These are phyloP conservation scores for Limnephilus rhombicus DNA, from an alignment of 2,888 invertebrate genomes.

Conservation along the genomic window DNA sequence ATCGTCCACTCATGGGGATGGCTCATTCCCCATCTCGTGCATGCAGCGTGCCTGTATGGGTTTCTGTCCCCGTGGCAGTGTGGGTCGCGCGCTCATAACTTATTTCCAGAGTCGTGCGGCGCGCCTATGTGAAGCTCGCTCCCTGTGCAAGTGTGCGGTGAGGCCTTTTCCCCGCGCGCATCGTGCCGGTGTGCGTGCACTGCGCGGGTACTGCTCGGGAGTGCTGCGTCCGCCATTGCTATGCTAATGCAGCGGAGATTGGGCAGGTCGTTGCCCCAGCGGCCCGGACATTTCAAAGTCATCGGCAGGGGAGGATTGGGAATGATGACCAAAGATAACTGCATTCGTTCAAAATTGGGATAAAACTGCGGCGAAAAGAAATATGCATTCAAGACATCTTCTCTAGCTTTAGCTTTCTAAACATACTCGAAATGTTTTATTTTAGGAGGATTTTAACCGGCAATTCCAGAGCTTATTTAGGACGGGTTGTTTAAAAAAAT, in stretches of 20 bases:
- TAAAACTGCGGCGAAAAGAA: too few relatives aligned
- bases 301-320: conserved; percentile 72
- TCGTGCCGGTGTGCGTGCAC: conserved; percentile 28
- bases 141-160: conserved; percentile 37
- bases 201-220: conserved; percentile 43
- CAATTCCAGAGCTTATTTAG: too few relatives aligned
- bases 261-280: conserved; percentile 78
- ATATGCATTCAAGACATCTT: too few relatives aligned
- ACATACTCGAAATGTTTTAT: too few relatives aligned
- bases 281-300: conserved; percentile 77
- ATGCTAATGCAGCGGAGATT: conserved; percentile 79
- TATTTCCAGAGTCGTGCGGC: conserved; percentile 12
- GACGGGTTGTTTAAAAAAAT: too few relatives aligned
- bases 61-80: background rate
- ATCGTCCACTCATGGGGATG: background rate
- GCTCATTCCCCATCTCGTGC: background rate
- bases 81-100: background rate
- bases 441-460: too few relatives aligned
- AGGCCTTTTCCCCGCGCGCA: too few relatives aligned
- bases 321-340: conserved; percentile 69
- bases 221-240: conserved; percentile 68
- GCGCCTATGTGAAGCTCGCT: conserved; percentile 1
- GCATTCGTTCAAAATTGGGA: conserved; percentile 68
- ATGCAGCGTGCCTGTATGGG: conserved; percentile 6
- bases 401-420: too few relatives aligned